Evolutionary conservation across 2,888 invertebrate genomes (phyloP).

Genomic region (Mesorhabditis belari): DNA sequence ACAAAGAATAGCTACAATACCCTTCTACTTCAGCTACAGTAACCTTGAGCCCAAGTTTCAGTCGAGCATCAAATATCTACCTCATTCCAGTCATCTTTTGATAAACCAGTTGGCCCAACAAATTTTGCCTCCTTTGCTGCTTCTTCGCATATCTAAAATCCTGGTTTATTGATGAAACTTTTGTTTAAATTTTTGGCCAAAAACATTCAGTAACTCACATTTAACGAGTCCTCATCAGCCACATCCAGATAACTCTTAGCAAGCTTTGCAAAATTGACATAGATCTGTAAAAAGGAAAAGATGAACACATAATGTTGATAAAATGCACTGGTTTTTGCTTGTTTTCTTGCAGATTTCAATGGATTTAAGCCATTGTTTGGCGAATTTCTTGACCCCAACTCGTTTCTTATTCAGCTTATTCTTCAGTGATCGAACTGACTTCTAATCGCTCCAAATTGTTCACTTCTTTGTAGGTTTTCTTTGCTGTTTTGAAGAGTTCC

Average conservation of each 20-base stretch:
- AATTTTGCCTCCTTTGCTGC: slow-evolving; percentile 36
- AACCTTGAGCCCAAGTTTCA: no score
- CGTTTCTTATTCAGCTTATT: background rate
- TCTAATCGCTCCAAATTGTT: slow-evolving; percentile 23
- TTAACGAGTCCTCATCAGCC: slow-evolving; percentile 34
- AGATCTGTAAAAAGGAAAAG: no score
- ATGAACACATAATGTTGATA: no score
- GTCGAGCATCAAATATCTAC: no score
- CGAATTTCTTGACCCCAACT: no score
- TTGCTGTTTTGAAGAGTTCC: slow-evolving; percentile 23
- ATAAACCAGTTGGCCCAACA: slow-evolving; percentile 25
- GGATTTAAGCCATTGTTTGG: no score
- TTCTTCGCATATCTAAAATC: slow-evolving; percentile 23
- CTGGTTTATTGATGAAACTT: slow-evolving; percentile 1
- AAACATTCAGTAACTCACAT: slow-evolving; percentile 11
- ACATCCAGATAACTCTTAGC: slow-evolving; percentile 37
- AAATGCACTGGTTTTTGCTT: no score
- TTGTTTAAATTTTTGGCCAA: background rate
- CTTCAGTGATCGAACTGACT: background rate
- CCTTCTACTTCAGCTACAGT: no score
- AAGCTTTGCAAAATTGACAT: slow-evolving; percentile 25
- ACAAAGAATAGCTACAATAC: no score
- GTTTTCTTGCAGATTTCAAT: no score
- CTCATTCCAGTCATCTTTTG: slow-evolving; percentile 30
- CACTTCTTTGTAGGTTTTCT: slow-evolving; percentile 32